These are phyloP conservation scores for Argopecten irradians DNA, from an alignment of 1,140 invertebrate species.

Conservation along the genomic window DNA sequence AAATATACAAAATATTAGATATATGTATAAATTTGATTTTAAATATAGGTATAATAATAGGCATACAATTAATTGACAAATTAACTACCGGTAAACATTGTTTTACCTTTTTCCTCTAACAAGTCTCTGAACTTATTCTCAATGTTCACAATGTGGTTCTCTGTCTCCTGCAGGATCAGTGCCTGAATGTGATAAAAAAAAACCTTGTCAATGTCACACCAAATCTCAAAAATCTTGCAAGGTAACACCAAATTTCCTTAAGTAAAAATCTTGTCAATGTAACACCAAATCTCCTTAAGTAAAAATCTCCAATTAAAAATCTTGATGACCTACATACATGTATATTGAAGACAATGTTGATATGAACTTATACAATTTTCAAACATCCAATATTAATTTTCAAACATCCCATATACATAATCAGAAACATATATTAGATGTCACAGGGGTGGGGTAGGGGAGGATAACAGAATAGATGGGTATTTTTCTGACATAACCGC, in stretches of 20 bases:
- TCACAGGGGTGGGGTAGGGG: too few relatives aligned
- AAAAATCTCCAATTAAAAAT: too few relatives aligned
- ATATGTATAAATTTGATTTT: background rate
- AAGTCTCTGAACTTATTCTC: slow-evolving; percentile 52
- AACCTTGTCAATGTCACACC: background rate
- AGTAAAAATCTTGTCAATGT: background rate
- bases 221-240: background rate
- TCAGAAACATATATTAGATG: too few relatives aligned
- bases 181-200: slow-evolving; percentile 48
- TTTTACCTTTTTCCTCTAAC: slow-evolving; percentile 49
- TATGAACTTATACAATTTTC: too few relatives aligned
- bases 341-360: too few relatives aligned
- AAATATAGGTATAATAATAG: background rate
- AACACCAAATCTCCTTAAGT: too few relatives aligned
- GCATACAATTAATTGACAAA: background rate
- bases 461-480: too few relatives aligned
- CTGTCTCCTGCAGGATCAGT: slow-evolving; percentile 62
- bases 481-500: too few relatives aligned
- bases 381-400: too few relatives aligned
- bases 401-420: too few relatives aligned
- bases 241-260: background rate
- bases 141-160: slow-evolving; percentile 60
- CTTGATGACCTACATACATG: too few relatives aligned
- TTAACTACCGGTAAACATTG: background rate
- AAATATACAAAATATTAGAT: background rate